phyloP scores from a whole-genome alignment of 2,113 vertebrate species.

The Apeltes quadracus region DNA sequence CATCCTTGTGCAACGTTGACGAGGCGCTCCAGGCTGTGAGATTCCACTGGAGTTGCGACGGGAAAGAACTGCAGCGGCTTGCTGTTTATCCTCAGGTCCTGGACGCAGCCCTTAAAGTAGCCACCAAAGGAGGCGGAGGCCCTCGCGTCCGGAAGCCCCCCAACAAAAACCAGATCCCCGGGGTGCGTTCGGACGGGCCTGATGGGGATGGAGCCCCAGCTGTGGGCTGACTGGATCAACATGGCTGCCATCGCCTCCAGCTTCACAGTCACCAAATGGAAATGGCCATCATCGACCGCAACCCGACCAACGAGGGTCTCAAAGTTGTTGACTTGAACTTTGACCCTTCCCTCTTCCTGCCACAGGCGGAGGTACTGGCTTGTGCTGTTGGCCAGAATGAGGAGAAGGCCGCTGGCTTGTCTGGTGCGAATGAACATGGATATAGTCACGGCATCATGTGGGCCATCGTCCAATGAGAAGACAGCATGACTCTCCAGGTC shows the following conservation, averaged over 20 bases:
- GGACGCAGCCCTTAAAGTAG: slow-evolving; percentile 92
- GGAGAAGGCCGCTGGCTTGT: slow-evolving; percentile 79
- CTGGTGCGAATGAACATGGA: slow-evolving; percentile 90
- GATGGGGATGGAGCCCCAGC: slow-evolving; percentile 77
- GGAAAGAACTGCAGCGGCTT: slow-evolving; percentile 88
- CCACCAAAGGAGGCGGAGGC: slow-evolving; percentile 78
- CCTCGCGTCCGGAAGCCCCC: slow-evolving; percentile 84
- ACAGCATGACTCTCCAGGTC: slow-evolving; percentile 81
- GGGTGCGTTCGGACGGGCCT: slow-evolving; percentile 66
- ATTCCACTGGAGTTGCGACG: slow-evolving; percentile 47
- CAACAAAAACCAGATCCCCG: slow-evolving; percentile 81
- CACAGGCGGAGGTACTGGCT: slow-evolving; percentile 79
- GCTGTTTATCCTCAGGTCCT: slow-evolving; percentile 88
- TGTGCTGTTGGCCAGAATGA: slow-evolving; percentile 84
- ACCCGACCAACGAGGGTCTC: slow-evolving; percentile 70
- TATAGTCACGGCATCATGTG: slow-evolving; percentile 73
- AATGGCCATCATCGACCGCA: slow-evolving; percentile 82
- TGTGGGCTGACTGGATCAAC: slow-evolving; percentile 82
- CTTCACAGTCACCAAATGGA: slow-evolving; percentile 86
- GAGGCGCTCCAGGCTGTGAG: slow-evolving; percentile 69
- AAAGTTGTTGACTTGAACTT: slow-evolving; percentile 77
- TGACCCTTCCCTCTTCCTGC: slow-evolving; percentile 83
- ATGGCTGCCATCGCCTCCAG: slow-evolving; percentile 73
- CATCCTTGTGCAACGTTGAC: slow-evolving; percentile 84
- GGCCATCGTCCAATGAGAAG: slow-evolving; percentile 79